Evolutionary conservation across 2,113 vertebrate genomes (phyloP).

Genomic region (Leucosticte australis): DNA sequence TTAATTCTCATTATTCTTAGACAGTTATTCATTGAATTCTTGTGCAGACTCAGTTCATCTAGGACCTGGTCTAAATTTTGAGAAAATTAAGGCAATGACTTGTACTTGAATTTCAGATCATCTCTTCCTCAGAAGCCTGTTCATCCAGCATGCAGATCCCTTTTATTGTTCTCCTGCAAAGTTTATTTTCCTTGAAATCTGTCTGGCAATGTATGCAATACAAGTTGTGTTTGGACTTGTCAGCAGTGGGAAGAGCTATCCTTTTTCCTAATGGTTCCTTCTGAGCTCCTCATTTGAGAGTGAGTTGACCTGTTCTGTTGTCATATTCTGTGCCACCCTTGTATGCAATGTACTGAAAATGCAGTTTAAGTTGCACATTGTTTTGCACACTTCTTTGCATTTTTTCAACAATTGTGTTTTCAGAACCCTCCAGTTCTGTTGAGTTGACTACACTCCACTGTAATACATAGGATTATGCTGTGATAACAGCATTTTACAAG

Average conservation of each 20-base stretch:
- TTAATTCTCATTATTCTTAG: slow-evolving; percentile 41
- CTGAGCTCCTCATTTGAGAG: neutral
- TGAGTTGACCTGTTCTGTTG: neutral
- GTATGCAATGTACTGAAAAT: neutral
- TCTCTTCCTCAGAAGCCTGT: neutral
- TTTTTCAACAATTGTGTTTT: neutral
- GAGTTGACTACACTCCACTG: neutral
- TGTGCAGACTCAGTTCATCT: neutral
- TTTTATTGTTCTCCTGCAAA: neutral
- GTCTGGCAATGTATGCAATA: neutral
- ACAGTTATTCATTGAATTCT: neutral
- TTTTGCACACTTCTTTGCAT: neutral
- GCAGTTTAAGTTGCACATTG: neutral
- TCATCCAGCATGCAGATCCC: neutral
- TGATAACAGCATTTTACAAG: neutral
- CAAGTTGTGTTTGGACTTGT: neutral
- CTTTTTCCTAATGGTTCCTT: neutral
- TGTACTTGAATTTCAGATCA: neutral
- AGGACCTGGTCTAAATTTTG: neutral
- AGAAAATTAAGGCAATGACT: neutral
- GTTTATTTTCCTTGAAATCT: neutral
- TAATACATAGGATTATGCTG: neutral
- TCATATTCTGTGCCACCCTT: neutral
- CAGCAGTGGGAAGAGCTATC: neutral
- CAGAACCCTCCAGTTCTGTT: neutral